A percentile compares a stretch with the other conserved stretches of the same genome.
phyloP scores from a whole-genome alignment of 2,113 vertebrate species.

The Lutjanus erythropterus region DNA sequence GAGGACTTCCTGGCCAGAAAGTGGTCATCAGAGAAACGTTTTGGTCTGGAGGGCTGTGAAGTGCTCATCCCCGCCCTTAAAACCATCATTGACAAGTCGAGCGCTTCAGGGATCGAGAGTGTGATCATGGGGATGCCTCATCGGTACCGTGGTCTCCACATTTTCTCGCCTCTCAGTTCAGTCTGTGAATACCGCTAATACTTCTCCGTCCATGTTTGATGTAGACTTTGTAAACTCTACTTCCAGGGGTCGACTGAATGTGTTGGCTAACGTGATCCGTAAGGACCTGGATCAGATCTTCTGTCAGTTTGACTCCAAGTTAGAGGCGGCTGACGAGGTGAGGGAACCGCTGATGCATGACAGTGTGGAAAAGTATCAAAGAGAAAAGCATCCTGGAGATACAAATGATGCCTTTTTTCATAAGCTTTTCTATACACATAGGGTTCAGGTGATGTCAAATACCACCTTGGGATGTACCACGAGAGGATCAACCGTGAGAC shows the following conservation, averaged over 20 bases:
- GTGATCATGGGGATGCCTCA: slow-evolving; percentile 98
- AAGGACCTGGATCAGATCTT: slow-evolving; percentile 96
- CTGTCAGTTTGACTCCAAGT: slow-evolving; percentile 94
- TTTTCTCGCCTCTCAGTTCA: slow-evolving; percentile 2
- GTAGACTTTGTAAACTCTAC: not conserved
- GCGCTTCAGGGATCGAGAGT: slow-evolving; percentile 90
- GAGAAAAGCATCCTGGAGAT: slow-evolving; percentile 4
- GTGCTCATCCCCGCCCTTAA: slow-evolving; percentile 94
- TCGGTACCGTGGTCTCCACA: slow-evolving; percentile 81
- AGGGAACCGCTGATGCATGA: not conserved
- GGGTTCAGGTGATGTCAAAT: slow-evolving; percentile 95
- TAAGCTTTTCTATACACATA: not conserved
- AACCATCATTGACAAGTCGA: slow-evolving; percentile 93
- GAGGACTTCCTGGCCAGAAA: slow-evolving; percentile 95
- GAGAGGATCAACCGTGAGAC: slow-evolving; percentile 92
- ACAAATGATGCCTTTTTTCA: not conserved
- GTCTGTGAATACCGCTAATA: not conserved
- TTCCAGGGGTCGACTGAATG: slow-evolving; percentile 91
- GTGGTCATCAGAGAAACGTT: slow-evolving; percentile 96
- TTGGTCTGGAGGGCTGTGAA: slow-evolving; percentile 94
- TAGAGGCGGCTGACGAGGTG: slow-evolving; percentile 94
- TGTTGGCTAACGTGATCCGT: slow-evolving; percentile 93
- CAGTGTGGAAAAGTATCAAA: not conserved
- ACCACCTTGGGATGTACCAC: slow-evolving; percentile 95
- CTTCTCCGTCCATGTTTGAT: not conserved